Conservation (phyloP, 2,888 invertebrate genomes). For the Eueremaeus valkanovi region DNA sequence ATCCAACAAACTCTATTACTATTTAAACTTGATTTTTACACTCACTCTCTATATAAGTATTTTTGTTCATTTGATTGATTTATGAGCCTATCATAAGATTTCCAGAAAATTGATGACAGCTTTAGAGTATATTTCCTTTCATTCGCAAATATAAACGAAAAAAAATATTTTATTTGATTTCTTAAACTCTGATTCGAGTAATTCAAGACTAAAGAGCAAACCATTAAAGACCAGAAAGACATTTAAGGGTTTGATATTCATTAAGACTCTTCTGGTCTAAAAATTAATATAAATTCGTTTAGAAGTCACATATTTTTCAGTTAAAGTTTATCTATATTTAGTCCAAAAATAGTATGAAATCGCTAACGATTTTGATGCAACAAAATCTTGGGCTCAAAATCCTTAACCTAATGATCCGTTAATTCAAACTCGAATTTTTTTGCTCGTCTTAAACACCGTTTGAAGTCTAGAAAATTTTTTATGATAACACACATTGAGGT, state of each 20-base stretch:
- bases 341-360: no score
- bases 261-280: background rate
- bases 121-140: background rate
- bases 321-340: background rate
- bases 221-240: no score
- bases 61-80: slow-evolving; percentile 19
- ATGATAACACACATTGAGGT: background rate
- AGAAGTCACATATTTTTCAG: background rate
- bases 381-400: background rate
- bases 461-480: background rate
- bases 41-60: no score
- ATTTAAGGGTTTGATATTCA: no score
- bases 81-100: background rate
- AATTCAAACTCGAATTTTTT: slow-evolving; percentile 4
- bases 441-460: background rate
- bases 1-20: background rate
- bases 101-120: background rate
- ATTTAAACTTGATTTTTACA: background rate
- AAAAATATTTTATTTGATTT: background rate
- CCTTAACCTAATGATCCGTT: slow-evolving; percentile 23
- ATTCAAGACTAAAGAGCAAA: no score
- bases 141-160: background rate
- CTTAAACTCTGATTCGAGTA: background rate
- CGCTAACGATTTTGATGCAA: background rate
- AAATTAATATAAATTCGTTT: background rate